Evolutionary conservation across 2,888 invertebrate genomes (phyloP).

Genomic region (Xanthorhoe designata): DNA sequence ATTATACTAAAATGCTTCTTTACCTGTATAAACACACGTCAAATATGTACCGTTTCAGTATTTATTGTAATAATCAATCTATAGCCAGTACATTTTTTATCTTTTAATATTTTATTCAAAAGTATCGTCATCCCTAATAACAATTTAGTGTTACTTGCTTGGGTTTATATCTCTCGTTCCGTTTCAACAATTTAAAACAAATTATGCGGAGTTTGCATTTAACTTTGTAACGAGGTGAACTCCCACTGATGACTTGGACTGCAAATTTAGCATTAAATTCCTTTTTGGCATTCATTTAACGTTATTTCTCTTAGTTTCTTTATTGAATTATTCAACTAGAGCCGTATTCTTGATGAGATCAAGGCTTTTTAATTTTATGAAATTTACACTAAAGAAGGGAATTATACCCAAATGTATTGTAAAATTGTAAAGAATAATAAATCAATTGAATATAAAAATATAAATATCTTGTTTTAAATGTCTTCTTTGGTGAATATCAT

Average conservation of each 20-base stretch:
- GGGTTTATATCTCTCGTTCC: slow-evolving; percentile 13
- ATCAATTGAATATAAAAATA: too few relatives aligned
- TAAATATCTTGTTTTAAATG: too few relatives aligned
- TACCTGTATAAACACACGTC: too few relatives aligned
- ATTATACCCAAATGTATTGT: too few relatives aligned
- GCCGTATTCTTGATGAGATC: background rate
- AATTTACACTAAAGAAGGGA: too few relatives aligned
- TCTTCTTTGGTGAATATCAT: too few relatives aligned
- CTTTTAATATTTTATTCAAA: too few relatives aligned
- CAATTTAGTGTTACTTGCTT: slow-evolving; percentile 1
- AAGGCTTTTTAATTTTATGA: background rate
- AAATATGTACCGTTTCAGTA: too few relatives aligned
- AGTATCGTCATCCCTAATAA: background rate
- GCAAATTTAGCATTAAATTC: slow-evolving; percentile 48
- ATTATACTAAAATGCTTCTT: too few relatives aligned
- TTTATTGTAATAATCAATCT: too few relatives aligned
- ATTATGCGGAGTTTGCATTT: slow-evolving; percentile 40
- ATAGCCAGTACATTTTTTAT: too few relatives aligned
- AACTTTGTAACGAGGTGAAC: slow-evolving; percentile 48
- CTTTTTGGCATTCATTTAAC: slow-evolving; percentile 48
- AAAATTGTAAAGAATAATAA: too few relatives aligned
- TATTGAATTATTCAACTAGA: slow-evolving; percentile 48
- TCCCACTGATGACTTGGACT: slow-evolving; percentile 49
- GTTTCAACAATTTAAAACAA: slow-evolving; percentile 28
- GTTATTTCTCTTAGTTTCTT: slow-evolving; percentile 43